These are phyloP conservation scores for Marasmarcha lunaedactyla DNA, from an alignment of 2,888 invertebrate genomes.

Conservation along the genomic window DNA sequence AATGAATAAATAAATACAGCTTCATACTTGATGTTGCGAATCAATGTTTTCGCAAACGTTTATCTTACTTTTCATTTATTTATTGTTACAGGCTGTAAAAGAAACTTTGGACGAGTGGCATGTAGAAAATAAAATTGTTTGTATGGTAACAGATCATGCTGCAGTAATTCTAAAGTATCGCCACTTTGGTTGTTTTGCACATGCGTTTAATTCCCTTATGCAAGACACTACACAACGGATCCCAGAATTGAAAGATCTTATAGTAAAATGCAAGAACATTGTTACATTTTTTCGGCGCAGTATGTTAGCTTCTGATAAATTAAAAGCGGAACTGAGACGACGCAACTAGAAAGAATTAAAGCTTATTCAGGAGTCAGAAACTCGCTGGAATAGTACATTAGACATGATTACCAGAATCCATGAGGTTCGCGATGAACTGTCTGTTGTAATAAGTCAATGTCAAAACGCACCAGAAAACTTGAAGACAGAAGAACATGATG, in stretches of 20 bases:
- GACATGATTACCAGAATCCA: slow-evolving; percentile 7
- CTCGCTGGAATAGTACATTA: slow-evolving; percentile 9
- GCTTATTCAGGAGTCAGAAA: slow-evolving; percentile 8
- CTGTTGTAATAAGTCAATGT: slow-evolving; percentile 6
- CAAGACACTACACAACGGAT: neutral
- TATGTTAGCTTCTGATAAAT: slow-evolving; percentile 6
- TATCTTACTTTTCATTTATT: too few species aligned
- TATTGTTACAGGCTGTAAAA: slow-evolving; percentile 5
- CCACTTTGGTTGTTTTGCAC: slow-evolving; percentile 11
- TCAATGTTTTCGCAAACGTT: too few species aligned
- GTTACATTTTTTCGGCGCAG: slow-evolving; percentile 8
- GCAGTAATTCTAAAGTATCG: slow-evolving; percentile 8
- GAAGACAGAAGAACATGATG: slow-evolving; percentile 7
- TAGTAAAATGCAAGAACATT: slow-evolving; percentile 3
- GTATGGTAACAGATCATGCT: slow-evolving; percentile 8
- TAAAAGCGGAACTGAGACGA: slow-evolving; percentile 3
- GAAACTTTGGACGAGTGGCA: slow-evolving; percentile 9
- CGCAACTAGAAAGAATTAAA: slow-evolving; percentile 6
- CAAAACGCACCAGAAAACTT: slow-evolving; percentile 8
- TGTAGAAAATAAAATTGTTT: slow-evolving; percentile 6
- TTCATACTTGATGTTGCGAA: too few species aligned
- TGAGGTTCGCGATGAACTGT: slow-evolving; percentile 9
- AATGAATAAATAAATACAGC: too few species aligned
- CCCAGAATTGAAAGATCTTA: neutral
- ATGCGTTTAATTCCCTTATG: slow-evolving; percentile 8